phyloP scores from a whole-genome alignment of 2,888 invertebrate genomes.

The Eledona agricola region DNA sequence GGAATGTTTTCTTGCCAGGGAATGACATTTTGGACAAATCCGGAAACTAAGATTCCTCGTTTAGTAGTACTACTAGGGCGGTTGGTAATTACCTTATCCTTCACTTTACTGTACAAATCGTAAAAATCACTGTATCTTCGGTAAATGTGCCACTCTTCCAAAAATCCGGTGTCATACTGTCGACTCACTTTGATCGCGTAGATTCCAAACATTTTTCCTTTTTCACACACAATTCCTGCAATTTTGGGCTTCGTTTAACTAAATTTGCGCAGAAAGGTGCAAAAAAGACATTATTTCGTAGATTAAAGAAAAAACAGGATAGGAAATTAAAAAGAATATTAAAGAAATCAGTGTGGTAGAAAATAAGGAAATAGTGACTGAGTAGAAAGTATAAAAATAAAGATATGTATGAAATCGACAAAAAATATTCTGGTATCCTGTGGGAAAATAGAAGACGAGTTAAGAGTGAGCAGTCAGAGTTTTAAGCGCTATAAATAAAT shows the following conservation, averaged over 20 bases:
- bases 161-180: constrained; percentile 70
- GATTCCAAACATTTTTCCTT: constrained; percentile 86
- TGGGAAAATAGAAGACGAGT: too few relatives aligned
- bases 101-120: constrained; percentile 83
- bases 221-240: constrained; percentile 82
- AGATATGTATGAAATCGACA: too few relatives aligned
- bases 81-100: constrained; percentile 69
- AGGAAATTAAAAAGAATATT: background rate
- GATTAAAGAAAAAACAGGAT: constrained; percentile 1
- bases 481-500: constrained; percentile 3
- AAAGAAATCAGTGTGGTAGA: too few relatives aligned
- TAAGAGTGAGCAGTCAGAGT: too few relatives aligned
- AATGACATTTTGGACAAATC: constrained; percentile 80
- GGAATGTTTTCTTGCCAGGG: constrained; percentile 93
- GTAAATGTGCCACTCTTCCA: constrained; percentile 90
- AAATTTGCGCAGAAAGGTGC: too few relatives aligned
- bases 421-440: too few relatives aligned
- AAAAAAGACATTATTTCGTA: too few relatives aligned
- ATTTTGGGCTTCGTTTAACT: too few relatives aligned
- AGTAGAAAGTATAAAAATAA: too few relatives aligned
- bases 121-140: constrained; percentile 94
- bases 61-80: constrained; percentile 37
- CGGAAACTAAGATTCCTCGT: too few relatives aligned
- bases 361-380: too few relatives aligned
- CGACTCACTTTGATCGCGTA: constrained; percentile 86